Percentiles rank a stretch among this genome's conserved stretches.
Evolutionary conservation across 1,140 invertebrate genomes (phyloP).

Genomic region (Pemphigus obesinymphae): DNA sequence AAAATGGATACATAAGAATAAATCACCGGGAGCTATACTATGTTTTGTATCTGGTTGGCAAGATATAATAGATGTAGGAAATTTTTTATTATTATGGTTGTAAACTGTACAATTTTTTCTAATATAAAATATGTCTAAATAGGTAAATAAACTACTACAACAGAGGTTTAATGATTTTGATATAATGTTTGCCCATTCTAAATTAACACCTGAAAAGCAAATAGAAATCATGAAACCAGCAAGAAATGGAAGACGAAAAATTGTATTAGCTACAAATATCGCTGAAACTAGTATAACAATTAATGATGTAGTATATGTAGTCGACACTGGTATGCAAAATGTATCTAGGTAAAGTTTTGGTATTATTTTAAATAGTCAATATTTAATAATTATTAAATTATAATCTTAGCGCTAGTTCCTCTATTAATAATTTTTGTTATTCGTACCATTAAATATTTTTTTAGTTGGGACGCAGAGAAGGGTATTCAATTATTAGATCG

Average conservation of each 20-base stretch:
- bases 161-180: slow-evolving; percentile 2
- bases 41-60: slow-evolving; percentile 44
- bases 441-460: neutral
- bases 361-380: neutral
- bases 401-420: no score
- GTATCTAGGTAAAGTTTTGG: slow-evolving; percentile 40
- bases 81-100: neutral
- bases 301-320: slow-evolving; percentile 81
- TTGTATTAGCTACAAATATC: slow-evolving; percentile 73
- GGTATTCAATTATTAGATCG: slow-evolving; percentile 48
- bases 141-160: slow-evolving; percentile 26
- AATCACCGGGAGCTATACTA: slow-evolving; percentile 42
- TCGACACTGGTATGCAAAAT: slow-evolving; percentile 56
- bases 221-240: slow-evolving; percentile 41
- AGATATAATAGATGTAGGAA: slow-evolving; percentile 38
- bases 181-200: slow-evolving; percentile 42
- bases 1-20: slow-evolving; percentile 35
- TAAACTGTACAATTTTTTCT: neutral
- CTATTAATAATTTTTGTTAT: neutral
- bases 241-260: slow-evolving; percentile 48
- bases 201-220: slow-evolving; percentile 43
- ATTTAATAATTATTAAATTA: neutral
- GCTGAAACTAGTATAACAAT: slow-evolving; percentile 86
- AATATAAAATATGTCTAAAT: neutral
- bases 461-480: slow-evolving; percentile 48